phyloP scores from a whole-genome alignment of 2,888 invertebrate genomes.

The Nowickia ferox region DNA sequence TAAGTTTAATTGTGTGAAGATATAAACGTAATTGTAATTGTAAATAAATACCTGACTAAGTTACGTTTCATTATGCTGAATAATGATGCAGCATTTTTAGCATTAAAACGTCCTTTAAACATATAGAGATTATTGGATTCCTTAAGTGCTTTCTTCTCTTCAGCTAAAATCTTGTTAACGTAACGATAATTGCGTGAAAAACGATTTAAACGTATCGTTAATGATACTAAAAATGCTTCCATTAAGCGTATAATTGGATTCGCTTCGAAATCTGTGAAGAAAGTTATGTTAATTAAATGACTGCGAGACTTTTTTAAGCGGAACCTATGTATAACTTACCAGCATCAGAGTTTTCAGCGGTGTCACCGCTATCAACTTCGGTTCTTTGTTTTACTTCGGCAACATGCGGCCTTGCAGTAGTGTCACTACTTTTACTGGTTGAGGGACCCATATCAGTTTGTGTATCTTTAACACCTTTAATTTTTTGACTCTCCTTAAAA shows the following conservation, averaged over 20 bases:
- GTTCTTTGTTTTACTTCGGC: constrained; percentile 77
- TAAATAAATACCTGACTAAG: constrained; percentile 80
- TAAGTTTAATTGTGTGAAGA: constrained; percentile 14
- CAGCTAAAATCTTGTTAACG: constrained; percentile 93
- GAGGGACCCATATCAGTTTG: constrained; percentile 71
- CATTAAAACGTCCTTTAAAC: constrained; percentile 66
- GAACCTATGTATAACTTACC: constrained; percentile 57
- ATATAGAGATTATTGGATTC: constrained; percentile 83
- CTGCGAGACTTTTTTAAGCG: background rate
- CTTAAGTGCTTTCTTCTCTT: constrained; percentile 95
- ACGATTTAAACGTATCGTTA: constrained; percentile 92
- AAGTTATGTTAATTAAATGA: background rate
- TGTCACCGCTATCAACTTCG: constrained; percentile 79
- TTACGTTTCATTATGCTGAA: constrained; percentile 83
- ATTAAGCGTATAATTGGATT: constrained; percentile 80
- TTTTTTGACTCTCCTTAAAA: constrained; percentile 65
- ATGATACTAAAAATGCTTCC: constrained; percentile 87
- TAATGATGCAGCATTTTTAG: constrained; percentile 84
- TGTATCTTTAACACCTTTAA: constrained; percentile 54
- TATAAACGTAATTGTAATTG: background rate
- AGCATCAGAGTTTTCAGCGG: constrained; percentile 78
- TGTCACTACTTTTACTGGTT: constrained; percentile 73
- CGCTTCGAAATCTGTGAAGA: constrained; percentile 76
- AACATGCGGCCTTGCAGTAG: constrained; percentile 74
- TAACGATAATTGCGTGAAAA: constrained; percentile 97